Evolutionary conservation across 2,113 vertebrate species (phyloP).

Genomic region (Gymnocephalus cernua): DNA sequence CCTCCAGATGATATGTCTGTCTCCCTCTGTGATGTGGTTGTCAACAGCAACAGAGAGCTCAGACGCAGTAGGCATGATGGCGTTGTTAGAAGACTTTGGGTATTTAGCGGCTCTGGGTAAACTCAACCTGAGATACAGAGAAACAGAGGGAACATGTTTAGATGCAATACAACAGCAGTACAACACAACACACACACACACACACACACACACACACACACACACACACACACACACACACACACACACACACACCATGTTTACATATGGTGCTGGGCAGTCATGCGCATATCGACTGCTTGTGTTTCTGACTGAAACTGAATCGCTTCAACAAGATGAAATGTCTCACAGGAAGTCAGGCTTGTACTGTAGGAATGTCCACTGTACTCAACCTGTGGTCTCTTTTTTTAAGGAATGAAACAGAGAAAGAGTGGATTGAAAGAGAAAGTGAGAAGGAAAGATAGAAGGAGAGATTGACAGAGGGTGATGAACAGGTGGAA

Average conservation of each 20-base stretch:
- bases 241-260: conserved; percentile 6
- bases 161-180: background rate
- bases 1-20: conserved; percentile 65
- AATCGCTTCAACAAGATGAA: conserved; percentile 25
- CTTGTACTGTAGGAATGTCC: conserved; percentile 34
- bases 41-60: conserved; percentile 33
- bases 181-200: background rate
- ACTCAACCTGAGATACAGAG: conserved; percentile 50
- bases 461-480: conserved; percentile 25
- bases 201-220: conserved; percentile 20
- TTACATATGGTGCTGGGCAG: conserved; percentile 3
- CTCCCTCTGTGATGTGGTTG: conserved; percentile 52
- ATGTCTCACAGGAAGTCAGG: conserved; percentile 41
- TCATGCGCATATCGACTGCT: conserved; percentile 9
- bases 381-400: background rate
- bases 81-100: conserved; percentile 22
- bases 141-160: conserved; percentile 27
- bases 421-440: conserved; percentile 11
- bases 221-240: background rate
- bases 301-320: conserved; percentile 37
- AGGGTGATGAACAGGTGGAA: background rate
- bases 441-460: conserved; percentile 40
- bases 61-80: conserved; percentile 34
- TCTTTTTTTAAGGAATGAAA: conserved; percentile 5
- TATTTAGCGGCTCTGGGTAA: conserved; percentile 46